Evolutionary conservation across 2,888 invertebrate genomes (phyloP).

Genomic region (Ormyrus nitidulus): DNA sequence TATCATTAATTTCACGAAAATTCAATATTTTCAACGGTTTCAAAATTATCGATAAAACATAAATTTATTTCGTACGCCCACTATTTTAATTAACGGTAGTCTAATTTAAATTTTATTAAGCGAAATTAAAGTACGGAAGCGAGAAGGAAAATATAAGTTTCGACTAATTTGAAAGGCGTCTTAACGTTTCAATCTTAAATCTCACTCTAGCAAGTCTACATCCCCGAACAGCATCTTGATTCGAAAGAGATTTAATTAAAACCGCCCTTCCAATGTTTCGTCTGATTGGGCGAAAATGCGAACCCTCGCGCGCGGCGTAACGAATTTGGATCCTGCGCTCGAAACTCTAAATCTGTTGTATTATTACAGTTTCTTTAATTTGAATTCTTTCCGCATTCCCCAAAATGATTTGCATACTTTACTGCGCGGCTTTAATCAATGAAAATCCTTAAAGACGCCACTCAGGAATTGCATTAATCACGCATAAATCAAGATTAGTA

Average conservation of each 20-base stretch:
- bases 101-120: slow-evolving; percentile 8
- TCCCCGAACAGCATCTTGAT: slow-evolving; percentile 36
- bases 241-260: slow-evolving; percentile 74
- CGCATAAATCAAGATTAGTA: no score
- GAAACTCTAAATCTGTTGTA: neutral
- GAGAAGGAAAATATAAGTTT: neutral
- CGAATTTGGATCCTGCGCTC: slow-evolving; percentile 13
- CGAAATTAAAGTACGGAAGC: slow-evolving; percentile 31
- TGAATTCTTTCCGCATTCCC: slow-evolving; percentile 17
- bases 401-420: slow-evolving; percentile 26
- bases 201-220: neutral
- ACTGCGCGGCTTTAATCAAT: slow-evolving; percentile 9
- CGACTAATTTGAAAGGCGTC: slow-evolving; percentile 32
- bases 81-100: neutral
- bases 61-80: no score
- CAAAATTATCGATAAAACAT: no score
- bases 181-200: slow-evolving; percentile 35
- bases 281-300: slow-evolving; percentile 70
- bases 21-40: no score
- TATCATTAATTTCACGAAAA: no score
- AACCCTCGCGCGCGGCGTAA: slow-evolving; percentile 36
- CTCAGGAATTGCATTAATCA: no score
- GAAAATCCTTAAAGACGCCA: slow-evolving; percentile 1
- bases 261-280: slow-evolving; percentile 74
- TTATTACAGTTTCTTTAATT: neutral